These are phyloP conservation scores for Lates calcarifer DNA, from an alignment of 2,113 vertebrate species.

Conservation along the genomic window DNA sequence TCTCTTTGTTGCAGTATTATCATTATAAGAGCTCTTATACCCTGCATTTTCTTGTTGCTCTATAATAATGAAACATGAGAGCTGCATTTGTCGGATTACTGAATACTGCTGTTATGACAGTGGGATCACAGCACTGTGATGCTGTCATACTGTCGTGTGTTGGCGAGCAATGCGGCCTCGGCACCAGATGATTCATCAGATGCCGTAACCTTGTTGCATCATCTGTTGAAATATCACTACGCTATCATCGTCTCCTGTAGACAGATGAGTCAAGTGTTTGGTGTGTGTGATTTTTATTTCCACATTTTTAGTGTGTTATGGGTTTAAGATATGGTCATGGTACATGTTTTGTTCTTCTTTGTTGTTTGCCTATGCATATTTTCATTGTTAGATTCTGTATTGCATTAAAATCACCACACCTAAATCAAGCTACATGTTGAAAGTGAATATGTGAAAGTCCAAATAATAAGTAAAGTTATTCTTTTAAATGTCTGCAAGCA, in stretches of 20 bases:
- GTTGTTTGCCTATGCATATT: background rate
- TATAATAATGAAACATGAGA: slow-evolving; percentile 1
- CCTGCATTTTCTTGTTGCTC: background rate
- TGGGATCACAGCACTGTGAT: background rate
- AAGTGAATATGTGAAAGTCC: background rate
- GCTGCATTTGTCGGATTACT: slow-evolving; percentile 2
- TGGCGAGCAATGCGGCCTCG: slow-evolving; percentile 7
- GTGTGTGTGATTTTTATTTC: slow-evolving; percentile 30
- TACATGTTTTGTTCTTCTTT: background rate
- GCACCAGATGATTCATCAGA: slow-evolving; percentile 40
- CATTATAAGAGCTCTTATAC: background rate
- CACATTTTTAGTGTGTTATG: background rate
- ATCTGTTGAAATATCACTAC: slow-evolving; percentile 36
- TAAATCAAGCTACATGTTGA: background rate
- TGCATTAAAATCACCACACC: background rate
- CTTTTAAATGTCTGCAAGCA: slow-evolving; percentile 5
- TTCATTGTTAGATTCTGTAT: slow-evolving; percentile 1
- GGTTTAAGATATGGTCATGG: slow-evolving; percentile 3
- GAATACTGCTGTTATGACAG: background rate
- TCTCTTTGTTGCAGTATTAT: background rate
- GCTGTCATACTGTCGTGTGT: slow-evolving; percentile 19
- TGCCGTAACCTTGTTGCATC: slow-evolving; percentile 15
- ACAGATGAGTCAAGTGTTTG: slow-evolving; percentile 18
- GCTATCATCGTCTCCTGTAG: background rate
- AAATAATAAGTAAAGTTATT: background rate